phyloP scores from a whole-genome alignment of 2,888 invertebrate genomes.

The Bellardia pandia region DNA sequence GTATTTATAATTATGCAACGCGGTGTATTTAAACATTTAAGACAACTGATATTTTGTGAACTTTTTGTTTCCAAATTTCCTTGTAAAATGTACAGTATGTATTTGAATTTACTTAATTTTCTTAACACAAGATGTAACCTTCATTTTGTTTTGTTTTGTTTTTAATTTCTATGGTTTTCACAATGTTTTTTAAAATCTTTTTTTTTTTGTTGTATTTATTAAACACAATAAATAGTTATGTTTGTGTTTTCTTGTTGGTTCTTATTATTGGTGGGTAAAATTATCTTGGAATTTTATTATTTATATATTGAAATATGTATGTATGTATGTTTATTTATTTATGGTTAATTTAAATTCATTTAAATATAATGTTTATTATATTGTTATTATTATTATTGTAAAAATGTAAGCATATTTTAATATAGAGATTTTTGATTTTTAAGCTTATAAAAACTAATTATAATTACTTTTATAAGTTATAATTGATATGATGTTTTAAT shows the following conservation, averaged over 20 bases:
- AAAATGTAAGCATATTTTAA: slow-evolving; percentile 55
- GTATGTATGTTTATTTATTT: not conserved
- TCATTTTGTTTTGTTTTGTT: too few relatives aligned
- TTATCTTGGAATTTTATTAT: slow-evolving; percentile 39
- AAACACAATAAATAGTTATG: slow-evolving; percentile 11
- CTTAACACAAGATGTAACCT: too few relatives aligned
- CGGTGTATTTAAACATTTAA: too few relatives aligned
- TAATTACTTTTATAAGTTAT: slow-evolving; percentile 57
- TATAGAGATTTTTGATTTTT: slow-evolving; percentile 22
- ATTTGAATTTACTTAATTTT: too few relatives aligned
- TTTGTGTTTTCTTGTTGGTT: not conserved
- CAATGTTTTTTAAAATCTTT: not conserved
- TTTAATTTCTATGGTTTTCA: not conserved
- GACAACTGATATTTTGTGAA: too few relatives aligned
- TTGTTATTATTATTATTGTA: slow-evolving; percentile 25
- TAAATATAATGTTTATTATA: not conserved
- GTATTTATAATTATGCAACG: too few relatives aligned
- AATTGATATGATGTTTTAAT: slow-evolving; percentile 71
- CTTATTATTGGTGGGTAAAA: slow-evolving; percentile 64
- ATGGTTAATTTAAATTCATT: not conserved
- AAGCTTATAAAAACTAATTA: slow-evolving; percentile 68
- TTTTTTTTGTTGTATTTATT: slow-evolving; percentile 4
- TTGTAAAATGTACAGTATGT: too few relatives aligned
- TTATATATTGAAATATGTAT: not conserved
- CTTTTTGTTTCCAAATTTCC: too few relatives aligned